Conservation (phyloP, 1,140 invertebrate genomes). For the Uloborus diversus region DNA sequence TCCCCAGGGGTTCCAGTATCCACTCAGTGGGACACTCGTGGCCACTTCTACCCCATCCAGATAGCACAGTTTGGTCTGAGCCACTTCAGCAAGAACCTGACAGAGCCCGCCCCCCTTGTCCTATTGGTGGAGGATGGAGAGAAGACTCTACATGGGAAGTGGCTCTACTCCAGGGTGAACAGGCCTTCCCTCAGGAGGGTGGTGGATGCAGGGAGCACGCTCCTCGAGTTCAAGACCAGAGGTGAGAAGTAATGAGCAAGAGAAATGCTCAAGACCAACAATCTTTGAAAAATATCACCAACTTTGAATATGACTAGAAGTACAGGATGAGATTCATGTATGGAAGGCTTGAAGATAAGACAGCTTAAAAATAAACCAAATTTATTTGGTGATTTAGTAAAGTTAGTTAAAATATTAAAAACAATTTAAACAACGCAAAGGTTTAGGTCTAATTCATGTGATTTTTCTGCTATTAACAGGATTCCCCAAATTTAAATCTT, state of each 20-base stretch:
- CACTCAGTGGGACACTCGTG: conserved; percentile 88
- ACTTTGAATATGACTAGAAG: too few species aligned
- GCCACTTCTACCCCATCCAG: conserved; percentile 98
- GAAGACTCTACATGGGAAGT: conserved; percentile 27
- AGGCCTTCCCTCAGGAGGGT: conserved; percentile 6
- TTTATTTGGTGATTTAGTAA: too few species aligned
- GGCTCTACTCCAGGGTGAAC: conserved; percentile 4
- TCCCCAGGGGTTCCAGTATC: conserved; percentile 84
- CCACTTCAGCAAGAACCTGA: conserved; percentile 95
- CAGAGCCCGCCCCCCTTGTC: conserved; percentile 67
- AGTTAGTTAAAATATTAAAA: too few species aligned
- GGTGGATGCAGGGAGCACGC: conserved; percentile 26
- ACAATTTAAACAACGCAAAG: too few species aligned
- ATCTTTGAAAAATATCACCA: not conserved
- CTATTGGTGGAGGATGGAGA: conserved; percentile 33
- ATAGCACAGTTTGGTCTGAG: conserved; percentile 97
- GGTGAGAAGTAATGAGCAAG: not conserved
- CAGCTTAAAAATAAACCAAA: too few species aligned
- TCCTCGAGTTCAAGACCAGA: conserved; percentile 47
- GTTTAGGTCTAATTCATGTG: too few species aligned
- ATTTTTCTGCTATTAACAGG: too few species aligned
- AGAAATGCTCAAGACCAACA: not conserved
- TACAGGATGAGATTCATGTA: too few species aligned
- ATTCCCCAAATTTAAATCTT: too few species aligned
- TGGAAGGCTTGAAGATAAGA: too few species aligned